Evolutionary conservation across 2,113 vertebrate genomes (phyloP), one percentile per base, ranked within the genome.

Genomic region (Muscicapa adusta): DNA sequence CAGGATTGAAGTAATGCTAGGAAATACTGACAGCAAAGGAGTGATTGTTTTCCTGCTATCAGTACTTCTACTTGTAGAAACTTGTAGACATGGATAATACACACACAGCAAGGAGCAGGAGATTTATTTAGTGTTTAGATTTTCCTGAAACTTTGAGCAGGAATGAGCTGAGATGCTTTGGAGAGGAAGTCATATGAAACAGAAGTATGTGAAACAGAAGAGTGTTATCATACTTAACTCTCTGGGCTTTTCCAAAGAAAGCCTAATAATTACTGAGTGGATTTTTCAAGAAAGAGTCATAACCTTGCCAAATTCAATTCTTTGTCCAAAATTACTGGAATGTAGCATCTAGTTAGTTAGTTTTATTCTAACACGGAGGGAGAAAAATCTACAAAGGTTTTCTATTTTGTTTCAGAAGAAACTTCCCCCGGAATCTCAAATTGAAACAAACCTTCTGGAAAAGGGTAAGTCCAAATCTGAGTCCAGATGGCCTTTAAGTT

Each of bases 401-500:
- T 76, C 4, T 42, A 23, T 88, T 88, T 85, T 75, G 5, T 68
- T 88, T 79, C 74, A 54, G 62, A 89, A 72, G 50, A 82, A 85
- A 91, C 58, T 79, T 90, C 8, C 34, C 24, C 20, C 25, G 51
- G 53, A 78, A 75, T n/a, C 40, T 85, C 36, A 18, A 53, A 72
- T n/a, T 68, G 48, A 72, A 94, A 68, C 48, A 89, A 74, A 61
- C 42, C 25, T 74, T 86, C 50, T 81, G n/a, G 36, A n/a, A 93
- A 91, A 76, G 24, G 45, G 2, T 53, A 57, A 90, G 45, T 61
- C 38, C 54, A 73, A 76, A 88, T 75, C 61, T 88, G 40, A 79
- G 34, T 68, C 25, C 36, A 88, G 61, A 65, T 29, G 28, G 18
- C 29, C 87, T 75, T 82, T 18, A 53, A 42, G 10, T 45, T 78